Conservation (phyloP, 2,113 vertebrate species). For the Podiceps cristatus region DNA sequence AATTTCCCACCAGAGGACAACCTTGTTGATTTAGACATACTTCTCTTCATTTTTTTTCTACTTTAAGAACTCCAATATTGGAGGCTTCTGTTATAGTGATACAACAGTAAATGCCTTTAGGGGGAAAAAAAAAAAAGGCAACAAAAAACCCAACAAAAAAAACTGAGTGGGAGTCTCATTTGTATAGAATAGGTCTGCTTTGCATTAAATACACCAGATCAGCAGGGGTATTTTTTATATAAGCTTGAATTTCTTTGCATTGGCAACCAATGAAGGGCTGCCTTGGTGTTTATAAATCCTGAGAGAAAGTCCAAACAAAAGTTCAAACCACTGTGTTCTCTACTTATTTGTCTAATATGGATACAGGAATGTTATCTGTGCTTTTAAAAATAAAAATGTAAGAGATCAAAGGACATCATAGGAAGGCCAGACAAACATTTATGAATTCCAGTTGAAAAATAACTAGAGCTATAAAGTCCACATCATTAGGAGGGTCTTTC, state of each 20-base stretch:
- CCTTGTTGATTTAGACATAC: not conserved
- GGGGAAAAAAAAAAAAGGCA: not conserved
- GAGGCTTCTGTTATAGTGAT: not conserved
- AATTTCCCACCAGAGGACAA: not conserved
- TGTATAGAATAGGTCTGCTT: not conserved
- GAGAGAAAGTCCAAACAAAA: conserved; percentile 34
- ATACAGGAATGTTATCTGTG: conserved; percentile 14
- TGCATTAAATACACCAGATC: not conserved
- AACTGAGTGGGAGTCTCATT: not conserved
- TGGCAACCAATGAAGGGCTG: not conserved
- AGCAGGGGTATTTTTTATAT: not conserved
- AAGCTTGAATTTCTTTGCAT: not conserved
- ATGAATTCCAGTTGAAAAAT: not conserved
- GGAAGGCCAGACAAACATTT: conserved; percentile 21
- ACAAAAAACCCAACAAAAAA: not conserved
- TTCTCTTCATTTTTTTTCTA: not conserved
- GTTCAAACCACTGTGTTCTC: not conserved
- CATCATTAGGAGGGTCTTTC: conserved; percentile 8
- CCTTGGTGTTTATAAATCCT: conserved; percentile 8
- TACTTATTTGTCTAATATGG: not conserved
- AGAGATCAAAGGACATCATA: conserved; percentile 33
- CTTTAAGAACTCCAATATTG: not conserved
- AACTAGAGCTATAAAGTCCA: not conserved
- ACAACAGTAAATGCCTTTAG: not conserved
- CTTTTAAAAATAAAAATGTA: not conserved